Conservation (phyloP, 2,113 vertebrate genomes). For the Corythaeola cristata region DNA sequence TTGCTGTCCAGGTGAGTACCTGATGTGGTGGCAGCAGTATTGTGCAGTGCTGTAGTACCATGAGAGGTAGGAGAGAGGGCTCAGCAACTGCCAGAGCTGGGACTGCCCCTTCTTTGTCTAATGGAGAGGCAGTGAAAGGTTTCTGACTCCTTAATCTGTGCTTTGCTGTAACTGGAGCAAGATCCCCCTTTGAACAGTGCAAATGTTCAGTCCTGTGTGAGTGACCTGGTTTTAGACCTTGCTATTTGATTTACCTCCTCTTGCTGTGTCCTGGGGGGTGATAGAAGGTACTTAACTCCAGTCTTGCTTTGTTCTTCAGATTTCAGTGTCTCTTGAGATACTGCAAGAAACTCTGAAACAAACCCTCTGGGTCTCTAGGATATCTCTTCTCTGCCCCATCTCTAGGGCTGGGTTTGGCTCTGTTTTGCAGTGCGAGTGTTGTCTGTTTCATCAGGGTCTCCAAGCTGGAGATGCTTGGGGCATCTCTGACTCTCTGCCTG, state of each 20-base stretch:
- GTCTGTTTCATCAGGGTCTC: background rate
- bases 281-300: background rate
- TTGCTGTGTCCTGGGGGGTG: background rate
- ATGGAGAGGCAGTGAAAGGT: background rate
- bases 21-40: accelerated
- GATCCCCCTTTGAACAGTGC: background rate
- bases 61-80: background rate
- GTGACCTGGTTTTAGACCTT: background rate
- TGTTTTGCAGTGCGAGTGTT: background rate
- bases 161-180: background rate
- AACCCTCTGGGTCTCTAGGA: background rate
- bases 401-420: background rate
- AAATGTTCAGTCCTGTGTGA: background rate
- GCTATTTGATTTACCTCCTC: background rate
- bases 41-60: accelerated
- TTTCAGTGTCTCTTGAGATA: background rate
- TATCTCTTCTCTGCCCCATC: background rate
- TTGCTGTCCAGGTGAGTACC: accelerated
- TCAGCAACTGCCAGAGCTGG: background rate
- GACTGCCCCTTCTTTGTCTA: background rate
- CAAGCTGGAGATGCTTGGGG: background rate
- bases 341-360: background rate
- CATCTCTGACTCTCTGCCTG: background rate
- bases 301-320: background rate
- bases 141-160: background rate